phyloP scores from a whole-genome alignment of 2,797 vertebrate species.

The Pseudochirops cupreus region DNA sequence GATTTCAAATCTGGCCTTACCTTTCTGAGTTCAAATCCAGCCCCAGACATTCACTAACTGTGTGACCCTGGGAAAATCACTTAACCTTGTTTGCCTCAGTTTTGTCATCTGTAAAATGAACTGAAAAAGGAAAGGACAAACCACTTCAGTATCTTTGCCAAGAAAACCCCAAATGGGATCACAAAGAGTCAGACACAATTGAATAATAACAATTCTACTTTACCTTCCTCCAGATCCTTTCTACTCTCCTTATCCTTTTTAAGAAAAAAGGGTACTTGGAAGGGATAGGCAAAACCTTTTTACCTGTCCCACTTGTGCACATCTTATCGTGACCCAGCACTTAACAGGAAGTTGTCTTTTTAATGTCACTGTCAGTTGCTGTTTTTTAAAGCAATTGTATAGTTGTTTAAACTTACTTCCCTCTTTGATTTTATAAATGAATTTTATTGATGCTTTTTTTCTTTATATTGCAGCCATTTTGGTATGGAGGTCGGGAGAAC shows the following conservation, averaged over 20 bases:
- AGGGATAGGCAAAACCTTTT: conserved; percentile 60
- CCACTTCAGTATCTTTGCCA: too few species aligned
- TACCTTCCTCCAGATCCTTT: conserved; percentile 58
- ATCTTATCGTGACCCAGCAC: conserved; percentile 71
- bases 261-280: conserved; percentile 71
- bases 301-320: conserved; percentile 58
- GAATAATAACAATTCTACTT: conserved; percentile 5
- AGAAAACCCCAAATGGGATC: neutral
- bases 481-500: neutral
- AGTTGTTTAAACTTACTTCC: conserved; percentile 66
- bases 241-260: conserved; percentile 67
- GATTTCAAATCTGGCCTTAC: too few species aligned
- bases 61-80: too few species aligned
- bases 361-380: conserved; percentile 72
- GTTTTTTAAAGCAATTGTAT: conserved; percentile 76
- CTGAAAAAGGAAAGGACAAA: too few species aligned
- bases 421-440: neutral
- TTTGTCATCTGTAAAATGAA: too few species aligned
- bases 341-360: conserved; percentile 72
- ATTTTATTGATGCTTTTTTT: neutral
- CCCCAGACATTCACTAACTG: too few species aligned
- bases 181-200: neutral
- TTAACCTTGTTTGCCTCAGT: too few species aligned
- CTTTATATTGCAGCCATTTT: conserved; percentile 17
- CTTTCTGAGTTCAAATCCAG: too few species aligned